Evolutionary conservation across 2,113 vertebrate species (phyloP).

Genomic region (Aviceda subcristata): DNA sequence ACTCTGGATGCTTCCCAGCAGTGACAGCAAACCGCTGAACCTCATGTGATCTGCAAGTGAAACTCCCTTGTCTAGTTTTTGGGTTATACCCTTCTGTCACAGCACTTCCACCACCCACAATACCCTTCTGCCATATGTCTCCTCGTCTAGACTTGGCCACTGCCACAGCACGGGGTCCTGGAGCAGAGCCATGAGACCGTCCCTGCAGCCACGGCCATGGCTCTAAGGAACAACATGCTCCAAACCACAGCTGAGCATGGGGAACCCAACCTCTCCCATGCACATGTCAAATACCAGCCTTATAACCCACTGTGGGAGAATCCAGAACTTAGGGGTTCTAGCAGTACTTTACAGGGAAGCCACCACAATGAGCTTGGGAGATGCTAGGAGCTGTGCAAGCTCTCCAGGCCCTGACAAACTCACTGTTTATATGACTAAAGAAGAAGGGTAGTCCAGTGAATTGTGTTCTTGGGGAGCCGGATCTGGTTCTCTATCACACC

Average conservation of each 20-base stretch:
- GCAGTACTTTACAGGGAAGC: not conserved
- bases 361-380: not conserved
- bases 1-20: not conserved
- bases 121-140: not conserved
- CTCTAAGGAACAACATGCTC: not conserved
- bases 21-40: not conserved
- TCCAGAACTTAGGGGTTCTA: not conserved
- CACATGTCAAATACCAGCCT: fast-evolving
- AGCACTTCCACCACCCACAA: not conserved
- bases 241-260: not conserved
- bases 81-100: not conserved
- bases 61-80: not conserved
- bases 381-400: not conserved
- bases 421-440: not conserved
- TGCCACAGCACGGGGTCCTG: fast-evolving
- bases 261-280: not conserved
- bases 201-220: not conserved
- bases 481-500: not conserved
- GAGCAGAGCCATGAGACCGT: not conserved
- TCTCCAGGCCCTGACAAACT: not conserved
- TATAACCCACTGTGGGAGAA: not conserved
- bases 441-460: not conserved
- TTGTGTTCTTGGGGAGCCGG: not conserved
- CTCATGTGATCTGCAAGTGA: conserved; percentile 4
- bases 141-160: not conserved